These are phyloP conservation scores for Limnodromus scolopaceus DNA, from an alignment of 2,797 vertebrate genomes.

Conservation along the genomic window DNA sequence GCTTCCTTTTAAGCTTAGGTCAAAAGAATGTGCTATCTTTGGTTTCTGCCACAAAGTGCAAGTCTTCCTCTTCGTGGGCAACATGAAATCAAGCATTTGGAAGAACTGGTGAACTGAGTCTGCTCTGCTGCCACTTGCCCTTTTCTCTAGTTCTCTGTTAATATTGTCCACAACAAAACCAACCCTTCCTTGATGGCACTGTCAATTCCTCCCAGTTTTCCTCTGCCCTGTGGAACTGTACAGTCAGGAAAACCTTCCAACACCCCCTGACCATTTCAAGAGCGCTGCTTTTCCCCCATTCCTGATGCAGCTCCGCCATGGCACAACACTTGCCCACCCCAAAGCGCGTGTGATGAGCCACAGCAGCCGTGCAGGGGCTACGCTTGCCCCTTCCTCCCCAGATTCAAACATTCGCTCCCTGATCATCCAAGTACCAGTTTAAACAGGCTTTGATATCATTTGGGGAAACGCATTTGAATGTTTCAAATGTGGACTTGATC, in stretches of 20 bases:
- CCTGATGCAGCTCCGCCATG: background rate
- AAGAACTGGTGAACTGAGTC: background rate
- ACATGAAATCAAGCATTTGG: background rate
- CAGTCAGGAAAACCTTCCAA: background rate
- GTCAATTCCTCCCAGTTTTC: background rate
- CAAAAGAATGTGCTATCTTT: background rate
- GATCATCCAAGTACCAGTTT: conserved; percentile 43
- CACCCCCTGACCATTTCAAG: rapidly evolving
- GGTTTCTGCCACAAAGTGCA: background rate
- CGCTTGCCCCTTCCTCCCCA: background rate
- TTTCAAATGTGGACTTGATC: background rate
- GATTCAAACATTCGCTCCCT: conserved; percentile 43
- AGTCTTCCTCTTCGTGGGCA: background rate
- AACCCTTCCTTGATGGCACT: background rate
- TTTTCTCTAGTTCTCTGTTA: background rate
- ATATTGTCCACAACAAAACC: background rate
- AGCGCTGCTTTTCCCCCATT: background rate
- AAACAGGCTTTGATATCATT: conserved; percentile 20
- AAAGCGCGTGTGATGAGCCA: rapidly evolving
- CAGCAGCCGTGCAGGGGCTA: background rate
- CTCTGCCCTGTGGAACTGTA: background rate
- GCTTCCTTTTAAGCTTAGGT: background rate
- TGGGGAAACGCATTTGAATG: background rate
- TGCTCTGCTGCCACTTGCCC: background rate
- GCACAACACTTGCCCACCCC: background rate